Evolutionary conservation across 2,797 vertebrate genomes (phyloP), one percentile per base, ranked within the genome.

Genomic region (Mionectes olivaceus): DNA sequence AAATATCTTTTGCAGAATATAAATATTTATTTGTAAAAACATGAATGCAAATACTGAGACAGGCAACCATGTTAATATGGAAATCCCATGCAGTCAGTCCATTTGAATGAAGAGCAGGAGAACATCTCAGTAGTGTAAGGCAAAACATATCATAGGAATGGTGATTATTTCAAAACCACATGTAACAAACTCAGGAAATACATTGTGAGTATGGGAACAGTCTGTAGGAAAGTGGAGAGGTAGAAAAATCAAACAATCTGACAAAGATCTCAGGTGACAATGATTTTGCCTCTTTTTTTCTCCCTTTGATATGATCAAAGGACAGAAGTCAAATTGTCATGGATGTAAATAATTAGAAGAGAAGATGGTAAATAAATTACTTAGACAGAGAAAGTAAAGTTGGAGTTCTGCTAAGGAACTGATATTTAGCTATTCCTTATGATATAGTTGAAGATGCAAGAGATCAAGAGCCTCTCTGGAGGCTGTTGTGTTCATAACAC

Each of bases 51-150:
- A 69, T 76, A 13, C 19, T 24, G 44, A 82, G 46, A 39, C 8
- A 69, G 27, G 21, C 44, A 81, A 63, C 1, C 1, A 37, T 0
- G 0, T 24, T 55, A 41, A 75, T 67, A 37, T 0, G 14, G 47
- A 79, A 94, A 92, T 69, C 6, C 37, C 35, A 44, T 1, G 1
- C 9, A n/a, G 44, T 39, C 59, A 73, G 44, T 39, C 44, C 32
- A 24, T 55, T 87, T 79, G 28, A 89, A 64, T 28, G 28, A 74
- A 75, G n/a, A 53, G 7, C 3, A 6, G 59, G 50, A 79, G 33
- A 89, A 77, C 13, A 74, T 23, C 41, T 60, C 37, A 44, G 27
- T 14, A 77, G n/a, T 8, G 4, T 39, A 64, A 70, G 32, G 22
- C 52, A 73, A 73, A 79, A 63, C 32, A 14, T 50, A 16, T 39